Evolutionary conservation across 2,888 invertebrate genomes (phyloP).

Genomic region (Nineta flava): DNA sequence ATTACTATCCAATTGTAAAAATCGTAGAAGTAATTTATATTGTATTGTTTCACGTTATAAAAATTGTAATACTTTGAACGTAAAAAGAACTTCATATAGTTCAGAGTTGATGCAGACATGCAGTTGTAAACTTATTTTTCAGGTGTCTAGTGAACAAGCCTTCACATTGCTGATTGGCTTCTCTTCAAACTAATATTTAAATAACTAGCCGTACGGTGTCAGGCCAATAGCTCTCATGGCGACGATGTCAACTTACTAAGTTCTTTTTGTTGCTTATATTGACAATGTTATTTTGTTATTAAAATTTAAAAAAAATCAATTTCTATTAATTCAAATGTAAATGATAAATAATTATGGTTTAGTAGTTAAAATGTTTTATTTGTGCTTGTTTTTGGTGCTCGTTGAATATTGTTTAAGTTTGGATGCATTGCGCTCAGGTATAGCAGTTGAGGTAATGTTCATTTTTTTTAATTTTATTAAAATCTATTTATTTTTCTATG

Average conservation of each 20-base stretch:
- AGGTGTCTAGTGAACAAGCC: neutral
- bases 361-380: conserved; percentile 5
- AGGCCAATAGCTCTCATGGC: conserved; percentile 6
- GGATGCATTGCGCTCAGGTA: conserved; percentile 5
- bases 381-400: conserved; percentile 4
- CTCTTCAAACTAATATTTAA: conserved; percentile 3
- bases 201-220: conserved; percentile 3
- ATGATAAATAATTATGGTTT: conserved; percentile 5
- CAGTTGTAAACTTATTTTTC: too few relatives aligned
- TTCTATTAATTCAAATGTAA: neutral
- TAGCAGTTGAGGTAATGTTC: conserved; percentile 4
- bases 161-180: conserved; percentile 1
- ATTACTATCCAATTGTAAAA: too few relatives aligned
- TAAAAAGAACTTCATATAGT: too few relatives aligned
- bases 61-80: too few relatives aligned
- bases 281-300: conserved; percentile 6
- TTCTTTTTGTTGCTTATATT: conserved; percentile 6
- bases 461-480: too few relatives aligned
- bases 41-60: too few relatives aligned
- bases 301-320: neutral
- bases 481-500: neutral
- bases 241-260: conserved; percentile 5
- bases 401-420: neutral
- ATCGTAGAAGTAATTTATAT: too few relatives aligned
- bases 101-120: too few relatives aligned